A percentile compares a stretch with the other conserved stretches of the same genome.
Evolutionary conservation across 2,888 invertebrate genomes (phyloP).

Genomic region (Aphodius granarius): DNA sequence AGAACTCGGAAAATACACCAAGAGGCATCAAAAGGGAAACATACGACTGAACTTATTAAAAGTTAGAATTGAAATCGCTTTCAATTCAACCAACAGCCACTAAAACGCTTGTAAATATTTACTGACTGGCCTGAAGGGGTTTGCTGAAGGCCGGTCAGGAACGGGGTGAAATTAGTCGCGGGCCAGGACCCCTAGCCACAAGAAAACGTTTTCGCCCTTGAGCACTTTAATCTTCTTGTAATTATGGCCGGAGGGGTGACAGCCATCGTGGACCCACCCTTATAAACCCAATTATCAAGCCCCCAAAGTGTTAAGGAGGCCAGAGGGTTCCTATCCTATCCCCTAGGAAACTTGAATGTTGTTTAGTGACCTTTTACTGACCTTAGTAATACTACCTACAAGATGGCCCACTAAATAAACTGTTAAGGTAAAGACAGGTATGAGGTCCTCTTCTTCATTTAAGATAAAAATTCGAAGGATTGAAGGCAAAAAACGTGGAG

Average conservation of each 20-base stretch:
- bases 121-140: neutral
- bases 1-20: too few species aligned
- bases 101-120: conserved; percentile 8
- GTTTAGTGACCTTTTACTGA: neutral
- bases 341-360: neutral
- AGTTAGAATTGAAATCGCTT: neutral
- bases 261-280: conserved; percentile 10
- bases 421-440: too few species aligned
- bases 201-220: conserved; percentile 13
- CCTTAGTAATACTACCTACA: neutral
- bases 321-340: neutral
- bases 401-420: too few species aligned
- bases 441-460: too few species aligned
- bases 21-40: neutral
- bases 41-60: conserved; percentile 4
- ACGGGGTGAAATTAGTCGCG: conserved; percentile 3
- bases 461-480: too few species aligned
- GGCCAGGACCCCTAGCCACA: conserved; percentile 3
- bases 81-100: neutral
- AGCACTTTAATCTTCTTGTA: conserved; percentile 15
- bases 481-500: too few species aligned
- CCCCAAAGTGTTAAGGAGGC: conserved; percentile 10
- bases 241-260: conserved; percentile 10
- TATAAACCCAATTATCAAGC: conserved; percentile 12
- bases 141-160: neutral